phyloP scores from a whole-genome alignment of 2,797 vertebrate species.

The Enteromius mattozi region DNA sequence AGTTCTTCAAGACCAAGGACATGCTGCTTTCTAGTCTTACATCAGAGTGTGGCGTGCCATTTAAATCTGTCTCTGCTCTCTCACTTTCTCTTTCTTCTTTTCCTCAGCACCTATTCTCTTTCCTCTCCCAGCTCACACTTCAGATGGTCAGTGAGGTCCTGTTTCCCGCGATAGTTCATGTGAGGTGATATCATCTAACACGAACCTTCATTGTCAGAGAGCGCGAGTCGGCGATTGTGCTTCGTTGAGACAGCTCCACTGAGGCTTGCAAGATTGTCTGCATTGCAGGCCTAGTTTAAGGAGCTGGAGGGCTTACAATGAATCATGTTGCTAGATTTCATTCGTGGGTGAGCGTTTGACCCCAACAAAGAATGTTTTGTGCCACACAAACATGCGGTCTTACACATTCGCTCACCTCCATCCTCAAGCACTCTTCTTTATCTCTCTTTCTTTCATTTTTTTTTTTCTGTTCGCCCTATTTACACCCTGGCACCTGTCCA shows the following conservation, averaged over 20 bases:
- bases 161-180: conserved; percentile 67
- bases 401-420: conserved; percentile 21
- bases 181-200: conserved; percentile 72
- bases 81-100: conserved; percentile 19
- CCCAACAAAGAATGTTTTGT: conserved; percentile 64
- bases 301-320: conserved; percentile 65
- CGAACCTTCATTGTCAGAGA: conserved; percentile 41
- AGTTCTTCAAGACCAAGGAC: conserved; percentile 21
- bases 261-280: conserved; percentile 83
- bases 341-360: conserved; percentile 78
- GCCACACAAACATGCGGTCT: conserved; percentile 22
- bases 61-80: conserved; percentile 1
- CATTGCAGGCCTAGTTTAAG: conserved; percentile 75
- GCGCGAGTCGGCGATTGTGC: conserved; percentile 63
- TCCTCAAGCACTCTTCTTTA: neutral
- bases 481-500: conserved; percentile 62
- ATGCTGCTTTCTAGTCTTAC: conserved; percentile 45
- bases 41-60: conserved; percentile 22
- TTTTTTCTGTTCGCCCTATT: conserved; percentile 54
- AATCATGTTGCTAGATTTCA: conserved; percentile 79
- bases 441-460: conserved; percentile 15
- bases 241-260: conserved; percentile 81
- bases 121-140: neutral
- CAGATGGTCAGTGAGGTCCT: conserved; percentile 12
- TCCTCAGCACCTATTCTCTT: neutral